Base-by-base conservation (phyloP, 2,113 vertebrate genomes). In the Engystomops pustulosus region DNA sequence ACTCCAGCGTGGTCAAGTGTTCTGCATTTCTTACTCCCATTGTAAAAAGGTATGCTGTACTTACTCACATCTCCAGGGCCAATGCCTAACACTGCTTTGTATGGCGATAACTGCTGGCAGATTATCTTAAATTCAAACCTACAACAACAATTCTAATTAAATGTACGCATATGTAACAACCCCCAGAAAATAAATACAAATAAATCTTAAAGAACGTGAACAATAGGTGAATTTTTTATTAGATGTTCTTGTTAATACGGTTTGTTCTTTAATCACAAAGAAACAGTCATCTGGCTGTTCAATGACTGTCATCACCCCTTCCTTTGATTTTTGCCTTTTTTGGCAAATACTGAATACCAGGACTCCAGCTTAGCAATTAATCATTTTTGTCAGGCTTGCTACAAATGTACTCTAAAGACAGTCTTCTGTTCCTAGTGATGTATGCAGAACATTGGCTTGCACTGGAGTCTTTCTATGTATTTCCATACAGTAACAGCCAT, bases 191-290 rank as follows among this genome's bases (percentile, higher is more conserved):
- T 17, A 72, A 23, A 38, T 14, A 55, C 32, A 55, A 58, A 34
- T 14, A 38, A 53, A 77, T 78, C 5, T 23, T 41, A 58, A 23
- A 60, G n/a, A 58, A 60, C 51, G 36, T 11, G 32, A 62, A 83
- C 62, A 77, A 86, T 60, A 72, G 85, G 55, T 49, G 81, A 30
- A 87, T 80, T 68, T 86, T 88, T 88, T 88, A 88, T 45, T 0
- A 44, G 74, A 58, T 87, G 87, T 85, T 87, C 86, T 44, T 84
- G 80, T 89, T n/a, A 92, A 91, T 88, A 87, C 84, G 80, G 85
- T 89, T 89, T 90, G 89, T 88, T 89, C 89, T 92, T 90, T 93
- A 92, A 92, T 91, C 89, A 93, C 86, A 88, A 89, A 90, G 89
- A 85, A 2, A 3, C 75, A 91, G 86, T 89, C 87, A 84, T 81